phyloP scores from a whole-genome alignment of 1,140 invertebrate genomes.

The Saccostrea cuccullata region DNA sequence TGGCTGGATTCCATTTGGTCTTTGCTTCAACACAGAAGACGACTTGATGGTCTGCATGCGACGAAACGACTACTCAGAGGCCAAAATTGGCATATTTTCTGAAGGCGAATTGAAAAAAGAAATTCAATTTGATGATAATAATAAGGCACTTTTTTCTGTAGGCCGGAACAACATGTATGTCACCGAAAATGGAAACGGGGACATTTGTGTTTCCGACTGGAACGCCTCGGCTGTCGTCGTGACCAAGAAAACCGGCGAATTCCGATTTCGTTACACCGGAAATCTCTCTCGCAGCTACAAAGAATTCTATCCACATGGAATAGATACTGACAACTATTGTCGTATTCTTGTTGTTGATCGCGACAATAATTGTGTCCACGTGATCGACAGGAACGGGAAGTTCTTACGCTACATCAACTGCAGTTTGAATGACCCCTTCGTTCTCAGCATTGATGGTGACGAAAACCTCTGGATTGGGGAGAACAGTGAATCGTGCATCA shows the following conservation, averaged over 20 bases:
- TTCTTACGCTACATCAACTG: slow-evolving; percentile 5
- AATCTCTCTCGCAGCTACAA: not conserved
- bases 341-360: slow-evolving; percentile 8
- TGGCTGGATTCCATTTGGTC: slow-evolving; percentile 16
- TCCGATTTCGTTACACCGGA: slow-evolving; percentile 5
- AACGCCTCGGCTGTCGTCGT: not conserved
- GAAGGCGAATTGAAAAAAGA: not conserved
- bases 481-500: not conserved
- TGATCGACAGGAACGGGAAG: slow-evolving; percentile 23
- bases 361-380: slow-evolving; percentile 4
- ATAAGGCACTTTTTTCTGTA: not conserved
- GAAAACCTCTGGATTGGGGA: slow-evolving; percentile 37
- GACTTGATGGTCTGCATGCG: slow-evolving; percentile 34
- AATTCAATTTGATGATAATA: slow-evolving; percentile 11
- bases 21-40: slow-evolving; percentile 1
- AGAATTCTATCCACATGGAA: slow-evolving; percentile 28
- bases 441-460: not conserved
- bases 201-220: slow-evolving; percentile 34
- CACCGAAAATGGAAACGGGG: slow-evolving; percentile 18
- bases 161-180: slow-evolving; percentile 12
- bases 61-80: not conserved
- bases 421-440: not conserved
- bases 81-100: not conserved
- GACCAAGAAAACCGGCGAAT: slow-evolving; percentile 5
- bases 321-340: not conserved